phyloP scores from a whole-genome alignment of 2,888 invertebrate genomes.

The Cheilosia urbana region DNA sequence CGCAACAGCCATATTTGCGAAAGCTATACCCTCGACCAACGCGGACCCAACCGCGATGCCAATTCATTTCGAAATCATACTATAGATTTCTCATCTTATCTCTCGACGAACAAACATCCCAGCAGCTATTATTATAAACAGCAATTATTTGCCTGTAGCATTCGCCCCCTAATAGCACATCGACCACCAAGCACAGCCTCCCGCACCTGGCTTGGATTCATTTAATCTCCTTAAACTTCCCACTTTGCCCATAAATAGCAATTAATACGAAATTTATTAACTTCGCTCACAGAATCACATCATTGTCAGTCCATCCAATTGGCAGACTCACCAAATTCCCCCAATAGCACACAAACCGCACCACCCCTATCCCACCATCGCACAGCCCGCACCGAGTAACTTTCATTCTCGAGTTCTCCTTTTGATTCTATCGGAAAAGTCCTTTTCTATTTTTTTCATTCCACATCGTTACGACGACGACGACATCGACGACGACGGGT shows the following conservation, averaged over 20 bases:
- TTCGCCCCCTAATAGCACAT: neutral
- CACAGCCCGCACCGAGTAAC: neutral
- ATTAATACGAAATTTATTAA: conserved; percentile 39
- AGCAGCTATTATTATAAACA: conserved; percentile 1
- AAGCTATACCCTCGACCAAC: too few relatives aligned
- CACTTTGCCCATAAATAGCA: conserved; percentile 27
- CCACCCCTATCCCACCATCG: neutral
- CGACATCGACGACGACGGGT: too few relatives aligned
- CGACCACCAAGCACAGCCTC: neutral
- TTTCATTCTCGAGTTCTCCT: neutral
- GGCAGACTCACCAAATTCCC: conserved; percentile 17
- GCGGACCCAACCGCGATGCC: neutral
- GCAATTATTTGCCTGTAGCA: neutral
- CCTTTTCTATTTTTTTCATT: neutral
- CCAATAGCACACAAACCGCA: conserved; percentile 5
- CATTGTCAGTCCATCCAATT: conserved; percentile 38
- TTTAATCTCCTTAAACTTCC: conserved; percentile 9
- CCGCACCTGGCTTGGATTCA: neutral
- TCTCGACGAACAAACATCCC: neutral
- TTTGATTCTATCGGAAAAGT: neutral
- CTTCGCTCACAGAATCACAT: conserved; percentile 20
- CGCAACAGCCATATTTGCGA: too few relatives aligned
- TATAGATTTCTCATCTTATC: neutral
- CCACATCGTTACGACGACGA: neutral
- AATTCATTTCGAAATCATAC: neutral